phyloP scores from a whole-genome alignment of 2,113 vertebrate species.

The Thermophis baileyi region DNA sequence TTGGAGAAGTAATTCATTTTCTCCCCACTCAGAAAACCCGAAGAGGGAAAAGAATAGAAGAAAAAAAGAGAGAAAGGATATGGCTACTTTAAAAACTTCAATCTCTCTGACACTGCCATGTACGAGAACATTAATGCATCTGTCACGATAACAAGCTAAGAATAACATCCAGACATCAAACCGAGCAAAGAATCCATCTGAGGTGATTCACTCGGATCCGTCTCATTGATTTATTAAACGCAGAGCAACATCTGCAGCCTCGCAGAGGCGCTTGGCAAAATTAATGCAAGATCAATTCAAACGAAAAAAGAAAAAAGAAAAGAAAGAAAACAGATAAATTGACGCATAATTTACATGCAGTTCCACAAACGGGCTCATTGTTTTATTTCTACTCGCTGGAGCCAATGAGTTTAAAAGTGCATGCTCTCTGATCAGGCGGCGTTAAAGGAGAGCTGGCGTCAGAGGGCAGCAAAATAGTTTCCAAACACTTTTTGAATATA shows the following conservation, averaged over 20 bases:
- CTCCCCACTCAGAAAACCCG: background rate
- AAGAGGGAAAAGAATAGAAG: background rate
- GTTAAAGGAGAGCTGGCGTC: slow-evolving; percentile 61
- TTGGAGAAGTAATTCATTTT: slow-evolving; percentile 18
- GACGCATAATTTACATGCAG: slow-evolving; percentile 83
- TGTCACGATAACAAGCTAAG: slow-evolving; percentile 93
- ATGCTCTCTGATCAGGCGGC: slow-evolving; percentile 62
- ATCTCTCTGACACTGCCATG: slow-evolving; percentile 80
- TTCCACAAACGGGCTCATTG: slow-evolving; percentile 81
- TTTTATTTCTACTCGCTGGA: slow-evolving; percentile 73
- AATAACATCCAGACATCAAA: slow-evolving; percentile 91
- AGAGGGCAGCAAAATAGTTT: slow-evolving; percentile 49
- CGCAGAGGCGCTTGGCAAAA: slow-evolving; percentile 78
- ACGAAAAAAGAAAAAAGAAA: slow-evolving; percentile 80
- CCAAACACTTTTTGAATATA: slow-evolving; percentile 72
- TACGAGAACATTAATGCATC: slow-evolving; percentile 87
- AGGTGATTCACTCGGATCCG: slow-evolving; percentile 88
- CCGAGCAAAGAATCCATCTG: slow-evolving; percentile 83
- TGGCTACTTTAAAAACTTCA: slow-evolving; percentile 76
- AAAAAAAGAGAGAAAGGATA: slow-evolving; percentile 46
- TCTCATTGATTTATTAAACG: slow-evolving; percentile 88
- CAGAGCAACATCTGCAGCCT: slow-evolving; percentile 85
- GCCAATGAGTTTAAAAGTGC: slow-evolving; percentile 75
- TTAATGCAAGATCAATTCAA: slow-evolving; percentile 88
- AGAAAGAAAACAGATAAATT: slow-evolving; percentile 79